These are phyloP conservation scores for Nephrocerus scutellatus DNA, from an alignment of 2,888 invertebrate genomes.

Conservation along the genomic window DNA sequence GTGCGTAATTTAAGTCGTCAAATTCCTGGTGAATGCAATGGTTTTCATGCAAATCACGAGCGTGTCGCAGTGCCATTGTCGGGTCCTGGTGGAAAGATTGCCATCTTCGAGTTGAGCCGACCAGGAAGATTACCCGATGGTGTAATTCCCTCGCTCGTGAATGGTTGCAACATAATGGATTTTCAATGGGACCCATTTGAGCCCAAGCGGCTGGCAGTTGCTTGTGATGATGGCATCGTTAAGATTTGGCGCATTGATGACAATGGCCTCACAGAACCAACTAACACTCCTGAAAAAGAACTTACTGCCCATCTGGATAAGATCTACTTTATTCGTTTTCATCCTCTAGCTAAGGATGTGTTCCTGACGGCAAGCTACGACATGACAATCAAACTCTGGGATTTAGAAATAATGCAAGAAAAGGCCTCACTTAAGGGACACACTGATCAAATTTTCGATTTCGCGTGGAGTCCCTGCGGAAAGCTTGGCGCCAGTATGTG, in stretches of 20 bases:
- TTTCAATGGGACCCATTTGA: constrained; percentile 94
- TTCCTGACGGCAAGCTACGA: constrained; percentile 87
- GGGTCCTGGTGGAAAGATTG: constrained; percentile 85
- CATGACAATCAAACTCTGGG: constrained; percentile 83
- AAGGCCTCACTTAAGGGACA: constrained; percentile 67
- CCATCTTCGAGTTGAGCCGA: constrained; percentile 73
- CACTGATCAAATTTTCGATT: constrained; percentile 81
- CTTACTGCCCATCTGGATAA: constrained; percentile 81
- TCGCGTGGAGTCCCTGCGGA: constrained; percentile 92
- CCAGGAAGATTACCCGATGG: constrained; percentile 72
- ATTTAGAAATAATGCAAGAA: constrained; percentile 58
- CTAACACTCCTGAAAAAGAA: constrained; percentile 64
- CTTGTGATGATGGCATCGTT: constrained; percentile 82
- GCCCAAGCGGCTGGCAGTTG: constrained; percentile 69
- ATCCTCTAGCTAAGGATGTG: constrained; percentile 81
- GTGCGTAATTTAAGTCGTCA: constrained; percentile 83
- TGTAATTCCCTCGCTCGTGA: constrained; percentile 79
- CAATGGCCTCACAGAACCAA: constrained; percentile 64
- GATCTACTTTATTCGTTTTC: constrained; percentile 83
- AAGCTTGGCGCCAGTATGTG: constrained; percentile 78
- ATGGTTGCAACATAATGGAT: constrained; percentile 84
- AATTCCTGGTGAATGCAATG: constrained; percentile 90
- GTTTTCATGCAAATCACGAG: constrained; percentile 81
- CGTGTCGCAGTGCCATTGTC: constrained; percentile 85
- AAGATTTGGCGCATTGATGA: constrained; percentile 73